These are phyloP conservation scores for Drosophila ustulata DNA, from an alignment of 2,888 invertebrate genomes.

Conservation along the genomic window DNA sequence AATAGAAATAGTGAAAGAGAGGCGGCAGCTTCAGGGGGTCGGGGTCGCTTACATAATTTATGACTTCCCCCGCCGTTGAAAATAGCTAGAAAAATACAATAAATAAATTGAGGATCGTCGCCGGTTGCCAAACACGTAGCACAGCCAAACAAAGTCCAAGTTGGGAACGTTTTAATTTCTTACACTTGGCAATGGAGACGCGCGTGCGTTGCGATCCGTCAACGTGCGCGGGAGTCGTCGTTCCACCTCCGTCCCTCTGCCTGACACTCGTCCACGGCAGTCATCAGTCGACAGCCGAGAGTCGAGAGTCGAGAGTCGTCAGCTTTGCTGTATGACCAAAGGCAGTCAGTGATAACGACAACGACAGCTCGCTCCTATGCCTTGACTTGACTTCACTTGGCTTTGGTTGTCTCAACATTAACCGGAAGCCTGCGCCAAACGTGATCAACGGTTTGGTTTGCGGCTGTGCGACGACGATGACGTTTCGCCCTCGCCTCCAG, in stretches of 20 bases:
- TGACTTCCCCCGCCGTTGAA: constrained; percentile 67
- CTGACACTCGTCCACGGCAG: constrained; percentile 25
- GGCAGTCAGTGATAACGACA: constrained; percentile 63
- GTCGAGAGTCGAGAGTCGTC: constrained; percentile 31
- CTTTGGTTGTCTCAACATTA: constrained; percentile 69
- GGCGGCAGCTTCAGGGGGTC: not conserved
- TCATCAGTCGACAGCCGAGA: constrained; percentile 36
- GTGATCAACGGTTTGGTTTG: constrained; percentile 83
- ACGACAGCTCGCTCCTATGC: constrained; percentile 41
- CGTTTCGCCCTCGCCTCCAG: constrained; percentile 48
- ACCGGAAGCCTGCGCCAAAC: constrained; percentile 84
- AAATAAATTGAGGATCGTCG: constrained; percentile 80
- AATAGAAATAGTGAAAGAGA: not conserved
- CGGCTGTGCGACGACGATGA: constrained; percentile 68
- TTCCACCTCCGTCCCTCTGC: constrained; percentile 13
- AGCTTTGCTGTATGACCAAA: constrained; percentile 59
- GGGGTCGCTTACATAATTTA: constrained; percentile 74
- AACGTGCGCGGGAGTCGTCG: constrained; percentile 75
- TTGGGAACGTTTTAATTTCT: constrained; percentile 80
- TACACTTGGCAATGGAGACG: constrained; percentile 73
- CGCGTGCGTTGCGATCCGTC: constrained; percentile 79
- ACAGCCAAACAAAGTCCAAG: constrained; percentile 75
- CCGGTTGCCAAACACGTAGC: constrained; percentile 79
- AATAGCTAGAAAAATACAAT: constrained; percentile 75
- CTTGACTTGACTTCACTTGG: constrained; percentile 48